These are phyloP conservation scores for Parasteatoda tepidariorum DNA, from an alignment of 1,140 invertebrate species.

Conservation along the genomic window DNA sequence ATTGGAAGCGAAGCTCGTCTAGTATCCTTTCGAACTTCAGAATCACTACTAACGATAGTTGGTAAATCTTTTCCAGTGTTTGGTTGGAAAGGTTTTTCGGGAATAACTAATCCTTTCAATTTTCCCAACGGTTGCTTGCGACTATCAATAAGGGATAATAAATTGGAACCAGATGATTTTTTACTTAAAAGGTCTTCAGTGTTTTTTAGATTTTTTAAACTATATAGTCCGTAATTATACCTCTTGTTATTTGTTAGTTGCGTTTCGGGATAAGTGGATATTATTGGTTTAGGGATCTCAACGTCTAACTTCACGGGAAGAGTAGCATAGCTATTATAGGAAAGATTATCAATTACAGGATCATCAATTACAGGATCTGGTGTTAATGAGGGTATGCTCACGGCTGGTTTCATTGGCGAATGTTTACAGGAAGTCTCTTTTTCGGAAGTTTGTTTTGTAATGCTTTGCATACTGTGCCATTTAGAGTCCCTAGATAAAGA, in stretches of 20 bases:
- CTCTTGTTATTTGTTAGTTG: slow-evolving; percentile 43
- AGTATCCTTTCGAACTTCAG: slow-evolving; percentile 65
- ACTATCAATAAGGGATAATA: slow-evolving; percentile 39
- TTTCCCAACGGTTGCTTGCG: slow-evolving; percentile 69
- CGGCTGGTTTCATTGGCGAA: slow-evolving; percentile 17
- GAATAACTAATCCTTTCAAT: slow-evolving; percentile 85
- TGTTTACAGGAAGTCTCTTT: background rate
- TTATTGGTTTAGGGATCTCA: slow-evolving; percentile 41
- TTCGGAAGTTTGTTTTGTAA: slow-evolving; percentile 3
- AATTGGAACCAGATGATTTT: slow-evolving; percentile 30
- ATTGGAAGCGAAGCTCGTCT: slow-evolving; percentile 35
- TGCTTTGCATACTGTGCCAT: slow-evolving; percentile 55
- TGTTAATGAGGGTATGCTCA: slow-evolving; percentile 44
- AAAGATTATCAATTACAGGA: background rate
- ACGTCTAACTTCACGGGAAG: slow-evolving; percentile 43
- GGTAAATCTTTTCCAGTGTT: slow-evolving; percentile 72
- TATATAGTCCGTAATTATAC: slow-evolving; percentile 56
- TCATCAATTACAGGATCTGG: background rate
- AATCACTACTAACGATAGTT: slow-evolving; percentile 80
- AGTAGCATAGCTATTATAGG: background rate
- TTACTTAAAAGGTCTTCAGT: slow-evolving; percentile 43
- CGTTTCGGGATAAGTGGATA: slow-evolving; percentile 61
- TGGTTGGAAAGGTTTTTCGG: slow-evolving; percentile 71
- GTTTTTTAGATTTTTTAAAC: slow-evolving; percentile 45
- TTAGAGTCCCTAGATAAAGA: slow-evolving; percentile 6